phyloP scores from a whole-genome alignment of 2,888 invertebrate species.

The Cephus runcator region DNA sequence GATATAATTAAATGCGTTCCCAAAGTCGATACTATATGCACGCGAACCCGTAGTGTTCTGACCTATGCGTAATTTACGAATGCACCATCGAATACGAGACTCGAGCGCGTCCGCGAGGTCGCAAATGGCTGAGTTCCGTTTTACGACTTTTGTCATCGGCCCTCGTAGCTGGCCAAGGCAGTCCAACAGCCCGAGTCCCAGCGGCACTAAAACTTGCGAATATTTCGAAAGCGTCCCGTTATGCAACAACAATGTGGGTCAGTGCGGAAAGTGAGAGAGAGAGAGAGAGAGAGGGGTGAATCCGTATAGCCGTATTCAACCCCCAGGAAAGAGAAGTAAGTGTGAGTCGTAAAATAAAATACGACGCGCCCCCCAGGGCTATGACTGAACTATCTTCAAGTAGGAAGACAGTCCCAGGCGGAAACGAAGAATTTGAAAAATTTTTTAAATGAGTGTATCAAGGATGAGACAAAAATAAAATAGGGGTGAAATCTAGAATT shows the following conservation, averaged over 20 bases:
- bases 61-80: neutral
- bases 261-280: slow-evolving; percentile 32
- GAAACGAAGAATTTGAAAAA: neutral
- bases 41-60: neutral
- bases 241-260: slow-evolving; percentile 57
- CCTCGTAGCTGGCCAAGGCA: neutral
- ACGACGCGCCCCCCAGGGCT: slow-evolving; percentile 11
- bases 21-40: neutral
- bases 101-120: neutral
- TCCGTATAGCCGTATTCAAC: slow-evolving; percentile 30
- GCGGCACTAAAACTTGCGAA: slow-evolving; percentile 45
- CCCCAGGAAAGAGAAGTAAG: slow-evolving; percentile 49
- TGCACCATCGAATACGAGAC: neutral
- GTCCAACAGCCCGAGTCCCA: neutral
- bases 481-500: neutral
- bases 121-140: neutral
- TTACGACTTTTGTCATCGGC: slow-evolving; percentile 2
- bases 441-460: neutral
- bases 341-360: slow-evolving; percentile 55
- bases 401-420: neutral
- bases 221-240: slow-evolving; percentile 52
- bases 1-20: neutral
- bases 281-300: too few relatives aligned
- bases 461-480: neutral
- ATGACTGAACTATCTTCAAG: neutral